A percentile compares a stretch with the other conserved stretches of the same genome.
Evolutionary conservation across 2,888 invertebrate genomes (phyloP).

Genomic region (Lysandra bellargus): DNA sequence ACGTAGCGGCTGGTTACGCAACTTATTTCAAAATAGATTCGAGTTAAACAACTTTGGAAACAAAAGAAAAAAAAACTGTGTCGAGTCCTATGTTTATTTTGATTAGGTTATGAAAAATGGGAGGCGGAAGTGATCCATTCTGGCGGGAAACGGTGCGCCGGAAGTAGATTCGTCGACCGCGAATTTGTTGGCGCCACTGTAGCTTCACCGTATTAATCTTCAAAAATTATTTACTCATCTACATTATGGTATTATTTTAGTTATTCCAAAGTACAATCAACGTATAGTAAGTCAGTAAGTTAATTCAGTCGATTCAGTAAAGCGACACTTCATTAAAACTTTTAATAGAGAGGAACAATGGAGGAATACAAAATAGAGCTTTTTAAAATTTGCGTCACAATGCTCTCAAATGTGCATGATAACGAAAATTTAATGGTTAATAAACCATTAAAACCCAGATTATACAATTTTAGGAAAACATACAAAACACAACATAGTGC

Average conservation of each 20-base stretch:
- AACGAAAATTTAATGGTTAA: no score
- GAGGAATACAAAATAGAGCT: no score
- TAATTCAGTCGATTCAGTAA: neutral
- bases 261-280: neutral
- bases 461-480: no score
- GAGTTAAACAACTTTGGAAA: neutral
- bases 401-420: no score
- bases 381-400: no score
- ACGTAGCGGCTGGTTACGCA: neutral
- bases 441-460: no score
- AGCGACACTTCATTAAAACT: neutral
- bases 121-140: slow-evolving; percentile 79
- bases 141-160: slow-evolving; percentile 74
- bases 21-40: neutral
- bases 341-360: no score
- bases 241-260: neutral
- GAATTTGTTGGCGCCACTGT: slow-evolving; percentile 73
- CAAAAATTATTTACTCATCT: neutral
- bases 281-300: neutral
- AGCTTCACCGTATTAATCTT: neutral
- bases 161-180: slow-evolving; percentile 78
- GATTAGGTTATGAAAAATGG: slow-evolving; percentile 76
- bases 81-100: slow-evolving; percentile 50
- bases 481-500: no score
- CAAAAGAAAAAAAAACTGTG: neutral